Conservation (phyloP, 1,140 invertebrate genomes). For the Polypedilum pembai region DNA sequence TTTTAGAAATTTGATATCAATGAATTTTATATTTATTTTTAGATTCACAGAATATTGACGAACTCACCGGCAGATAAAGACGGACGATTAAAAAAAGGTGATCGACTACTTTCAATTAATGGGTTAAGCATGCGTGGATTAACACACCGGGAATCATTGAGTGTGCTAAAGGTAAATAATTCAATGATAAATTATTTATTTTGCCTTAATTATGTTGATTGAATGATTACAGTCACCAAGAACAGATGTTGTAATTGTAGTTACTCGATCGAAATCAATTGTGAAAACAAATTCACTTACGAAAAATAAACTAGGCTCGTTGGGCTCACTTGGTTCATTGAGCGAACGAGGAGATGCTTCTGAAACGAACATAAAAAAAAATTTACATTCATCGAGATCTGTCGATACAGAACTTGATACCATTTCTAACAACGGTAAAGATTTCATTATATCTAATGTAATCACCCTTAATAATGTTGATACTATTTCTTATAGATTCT, state of each 20-base stretch:
- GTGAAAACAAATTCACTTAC: slow-evolving; percentile 39
- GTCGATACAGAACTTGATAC: slow-evolving; percentile 41
- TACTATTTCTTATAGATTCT: neutral
- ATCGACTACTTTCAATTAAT: slow-evolving; percentile 82
- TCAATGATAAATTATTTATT: neutral
- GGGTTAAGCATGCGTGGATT: slow-evolving; percentile 71
- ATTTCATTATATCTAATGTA: neutral
- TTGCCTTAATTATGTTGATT: neutral
- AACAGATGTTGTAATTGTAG: slow-evolving; percentile 59
- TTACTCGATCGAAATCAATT: slow-evolving; percentile 43
- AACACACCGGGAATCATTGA: slow-evolving; percentile 75
- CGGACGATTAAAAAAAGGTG: slow-evolving; percentile 76
- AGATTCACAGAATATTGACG: slow-evolving; percentile 79
- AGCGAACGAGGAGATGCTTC: slow-evolving; percentile 38
- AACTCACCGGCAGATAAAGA: slow-evolving; percentile 80
- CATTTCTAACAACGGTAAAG: slow-evolving; percentile 37
- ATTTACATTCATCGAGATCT: slow-evolving; percentile 41
- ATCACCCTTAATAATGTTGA: neutral
- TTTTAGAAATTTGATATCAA: too few species aligned
- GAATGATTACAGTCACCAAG: slow-evolving; percentile 50
- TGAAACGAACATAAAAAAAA: slow-evolving; percentile 39
- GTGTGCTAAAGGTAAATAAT: slow-evolving; percentile 66
- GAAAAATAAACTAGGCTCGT: slow-evolving; percentile 40
- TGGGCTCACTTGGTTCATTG: slow-evolving; percentile 41
- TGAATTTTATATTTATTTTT: slow-evolving; percentile 32